phyloP scores from a whole-genome alignment of 37 sponge, comb jelly and placozoan genomes.

The Amphimedon queenslandica region DNA sequence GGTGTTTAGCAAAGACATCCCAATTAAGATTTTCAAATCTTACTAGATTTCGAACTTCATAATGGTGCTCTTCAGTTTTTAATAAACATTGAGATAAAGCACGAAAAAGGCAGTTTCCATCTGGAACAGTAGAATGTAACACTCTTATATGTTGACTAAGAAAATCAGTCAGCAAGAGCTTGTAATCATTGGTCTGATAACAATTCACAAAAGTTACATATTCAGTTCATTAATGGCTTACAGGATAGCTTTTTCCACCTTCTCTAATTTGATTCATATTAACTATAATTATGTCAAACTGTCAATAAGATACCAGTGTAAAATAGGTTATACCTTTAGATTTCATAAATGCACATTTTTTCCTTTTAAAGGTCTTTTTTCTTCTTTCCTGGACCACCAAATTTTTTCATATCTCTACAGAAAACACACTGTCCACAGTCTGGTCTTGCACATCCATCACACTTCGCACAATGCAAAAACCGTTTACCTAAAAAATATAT shows the following conservation, averaged over 20 bases:
- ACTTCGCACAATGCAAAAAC: not conserved
- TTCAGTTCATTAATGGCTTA: too few species aligned
- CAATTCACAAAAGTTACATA: not conserved
- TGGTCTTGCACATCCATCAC: not conserved
- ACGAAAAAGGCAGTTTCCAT: conserved; percentile 9
- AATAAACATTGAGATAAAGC: not conserved
- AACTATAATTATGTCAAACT: too few species aligned
- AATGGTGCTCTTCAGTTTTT: conserved; percentile 3
- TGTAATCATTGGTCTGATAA: too few species aligned
- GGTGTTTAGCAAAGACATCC: not conserved
- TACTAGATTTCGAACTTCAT: not conserved
- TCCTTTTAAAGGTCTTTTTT: not conserved
- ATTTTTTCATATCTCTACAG: not conserved
- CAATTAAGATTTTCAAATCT: not conserved
- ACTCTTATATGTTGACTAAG: not conserved
- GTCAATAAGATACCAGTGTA: too few species aligned
- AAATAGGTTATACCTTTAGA: not conserved
- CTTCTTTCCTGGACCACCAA: not conserved
- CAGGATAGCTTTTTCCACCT: too few species aligned
- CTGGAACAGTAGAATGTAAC: not conserved
- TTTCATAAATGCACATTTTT: not conserved
- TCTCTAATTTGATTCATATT: too few species aligned
- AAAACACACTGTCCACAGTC: not conserved
- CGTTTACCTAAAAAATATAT: not conserved
- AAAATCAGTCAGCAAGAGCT: too few species aligned